Evolutionary conservation across 2,113 vertebrate species (phyloP).

Genomic region (Columba livia): DNA sequence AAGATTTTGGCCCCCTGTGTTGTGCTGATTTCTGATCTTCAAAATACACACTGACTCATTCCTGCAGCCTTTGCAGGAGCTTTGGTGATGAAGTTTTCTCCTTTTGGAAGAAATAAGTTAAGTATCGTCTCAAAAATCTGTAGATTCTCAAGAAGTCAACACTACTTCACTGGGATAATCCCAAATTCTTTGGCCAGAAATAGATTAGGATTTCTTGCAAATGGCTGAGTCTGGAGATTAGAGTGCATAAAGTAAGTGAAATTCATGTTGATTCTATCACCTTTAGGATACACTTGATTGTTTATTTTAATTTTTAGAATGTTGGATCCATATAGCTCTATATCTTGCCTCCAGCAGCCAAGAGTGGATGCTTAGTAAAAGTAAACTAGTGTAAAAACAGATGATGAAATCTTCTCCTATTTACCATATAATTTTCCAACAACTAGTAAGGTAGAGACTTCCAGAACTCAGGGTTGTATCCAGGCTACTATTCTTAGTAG

Average conservation of each 20-base stretch:
- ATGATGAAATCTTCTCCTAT: not conserved
- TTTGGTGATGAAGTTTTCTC: not conserved
- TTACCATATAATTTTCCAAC: not conserved
- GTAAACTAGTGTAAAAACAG: not conserved
- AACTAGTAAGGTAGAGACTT: not conserved
- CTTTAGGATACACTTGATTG: not conserved
- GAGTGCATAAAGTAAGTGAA: constrained; percentile 16
- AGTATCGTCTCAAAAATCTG: not conserved
- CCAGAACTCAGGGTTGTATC: not conserved
- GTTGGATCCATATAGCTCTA: not conserved
- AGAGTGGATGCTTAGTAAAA: not conserved
- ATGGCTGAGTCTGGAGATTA: not conserved
- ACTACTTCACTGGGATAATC: not conserved
- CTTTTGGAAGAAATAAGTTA: not conserved
- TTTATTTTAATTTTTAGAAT: constrained; percentile 7
- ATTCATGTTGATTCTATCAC: not conserved
- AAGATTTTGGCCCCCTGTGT: not conserved
- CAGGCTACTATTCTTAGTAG: not conserved
- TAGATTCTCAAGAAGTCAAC: not conserved
- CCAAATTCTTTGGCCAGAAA: not conserved
- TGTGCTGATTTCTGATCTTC: not conserved
- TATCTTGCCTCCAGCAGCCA: not conserved
- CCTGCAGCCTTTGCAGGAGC: not conserved
- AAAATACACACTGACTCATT: not conserved
- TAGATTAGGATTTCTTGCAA: constrained; percentile 23